Conservation (phyloP, 2,888 invertebrate species). For the Brenthis ino region DNA sequence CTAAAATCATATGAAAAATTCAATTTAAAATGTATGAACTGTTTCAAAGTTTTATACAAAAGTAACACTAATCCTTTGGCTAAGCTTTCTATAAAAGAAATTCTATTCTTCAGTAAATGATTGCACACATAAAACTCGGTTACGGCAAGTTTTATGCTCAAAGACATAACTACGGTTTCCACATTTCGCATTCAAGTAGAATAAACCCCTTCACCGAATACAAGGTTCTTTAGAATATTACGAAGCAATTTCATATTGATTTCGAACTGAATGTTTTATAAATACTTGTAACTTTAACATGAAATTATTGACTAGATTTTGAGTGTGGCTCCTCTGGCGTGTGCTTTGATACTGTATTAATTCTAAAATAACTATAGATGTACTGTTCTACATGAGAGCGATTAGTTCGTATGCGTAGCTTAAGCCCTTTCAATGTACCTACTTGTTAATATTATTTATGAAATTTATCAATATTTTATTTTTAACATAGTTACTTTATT, state of each 20-base stretch:
- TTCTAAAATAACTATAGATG: too few species aligned
- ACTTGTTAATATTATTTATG: too few species aligned
- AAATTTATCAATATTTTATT: too few species aligned
- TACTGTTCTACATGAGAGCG: too few species aligned
- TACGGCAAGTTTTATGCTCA: constrained; percentile 15
- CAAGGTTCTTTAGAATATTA: constrained; percentile 26
- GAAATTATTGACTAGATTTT: background rate
- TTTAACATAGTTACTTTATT: too few species aligned
- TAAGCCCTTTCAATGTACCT: too few species aligned
- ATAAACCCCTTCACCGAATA: constrained; percentile 30
- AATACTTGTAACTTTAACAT: constrained; percentile 8
- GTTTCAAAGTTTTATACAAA: too few species aligned
- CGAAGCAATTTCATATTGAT: constrained; percentile 32
- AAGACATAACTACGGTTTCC: background rate
- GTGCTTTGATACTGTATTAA: too few species aligned
- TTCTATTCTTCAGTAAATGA: constrained; percentile 2
- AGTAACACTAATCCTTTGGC: background rate
- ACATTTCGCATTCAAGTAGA: constrained; percentile 32
- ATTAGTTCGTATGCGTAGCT: too few species aligned
- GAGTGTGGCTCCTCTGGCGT: too few species aligned
- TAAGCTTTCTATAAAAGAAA: background rate
- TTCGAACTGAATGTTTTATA: constrained; percentile 12
- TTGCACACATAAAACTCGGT: constrained; percentile 1
- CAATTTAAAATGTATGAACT: too few species aligned
- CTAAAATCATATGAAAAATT: too few species aligned